Conservation (phyloP, 1,140 invertebrate genomes). For the Episyrphus balteatus region DNA sequence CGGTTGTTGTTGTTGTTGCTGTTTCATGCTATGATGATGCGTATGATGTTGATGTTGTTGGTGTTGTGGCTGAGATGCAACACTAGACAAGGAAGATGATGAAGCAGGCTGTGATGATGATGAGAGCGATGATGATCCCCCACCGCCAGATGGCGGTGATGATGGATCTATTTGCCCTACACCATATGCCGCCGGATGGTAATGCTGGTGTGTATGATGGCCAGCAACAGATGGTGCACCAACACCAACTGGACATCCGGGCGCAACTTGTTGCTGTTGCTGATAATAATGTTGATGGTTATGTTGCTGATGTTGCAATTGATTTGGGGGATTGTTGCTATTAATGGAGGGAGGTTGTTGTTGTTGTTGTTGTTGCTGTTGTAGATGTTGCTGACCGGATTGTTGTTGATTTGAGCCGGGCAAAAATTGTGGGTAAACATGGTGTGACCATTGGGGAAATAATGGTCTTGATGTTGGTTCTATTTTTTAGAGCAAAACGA, state of each 20-base stretch:
- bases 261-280: constrained; percentile 12
- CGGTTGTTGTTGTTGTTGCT: constrained; percentile 3
- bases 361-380: constrained; percentile 33
- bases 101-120: constrained; percentile 32
- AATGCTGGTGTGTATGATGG: constrained; percentile 22
- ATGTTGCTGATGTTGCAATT: constrained; percentile 25
- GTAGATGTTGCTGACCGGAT: constrained; percentile 46
- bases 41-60: constrained; percentile 14
- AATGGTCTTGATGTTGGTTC: constrained; percentile 51
- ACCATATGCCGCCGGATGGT: constrained; percentile 3
- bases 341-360: constrained; percentile 5
- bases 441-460: constrained; percentile 85
- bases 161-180: constrained; percentile 18
- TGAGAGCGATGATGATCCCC: constrained; percentile 19
- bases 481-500: no score
- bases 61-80: constrained; percentile 29
- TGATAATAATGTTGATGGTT: constrained; percentile 12
- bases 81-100: constrained; percentile 27
- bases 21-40: background rate
- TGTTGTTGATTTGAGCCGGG: constrained; percentile 70
- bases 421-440: constrained; percentile 84
- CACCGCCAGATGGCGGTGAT: constrained; percentile 18
- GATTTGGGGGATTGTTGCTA: constrained; percentile 11
- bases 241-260: no score
- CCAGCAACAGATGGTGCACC: no score